Percentiles rank a stretch among this genome's conserved stretches.
Evolutionary conservation across 64 coral and sea anemone species (phyloP).

Genomic region (Acropora yongei): DNA sequence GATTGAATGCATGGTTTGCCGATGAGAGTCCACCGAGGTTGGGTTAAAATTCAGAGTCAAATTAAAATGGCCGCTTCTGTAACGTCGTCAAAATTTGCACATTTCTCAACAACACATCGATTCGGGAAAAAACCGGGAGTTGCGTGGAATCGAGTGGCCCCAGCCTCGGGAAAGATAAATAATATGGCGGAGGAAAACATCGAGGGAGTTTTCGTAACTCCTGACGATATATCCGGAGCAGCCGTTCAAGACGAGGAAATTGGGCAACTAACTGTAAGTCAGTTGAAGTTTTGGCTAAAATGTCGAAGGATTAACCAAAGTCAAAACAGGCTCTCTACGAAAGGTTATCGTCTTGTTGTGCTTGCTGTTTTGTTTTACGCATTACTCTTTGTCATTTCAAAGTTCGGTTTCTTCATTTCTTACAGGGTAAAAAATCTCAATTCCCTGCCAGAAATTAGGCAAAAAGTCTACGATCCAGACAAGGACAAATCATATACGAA

Average conservation of each 20-base stretch:
- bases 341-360: constrained; percentile 33
- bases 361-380: not conserved
- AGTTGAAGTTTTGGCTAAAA: constrained; percentile 79
- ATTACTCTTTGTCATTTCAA: not conserved
- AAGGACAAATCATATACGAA: not conserved
- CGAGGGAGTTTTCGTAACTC: constrained; percentile 32
- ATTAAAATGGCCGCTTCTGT: too few relatives aligned
- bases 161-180: not conserved
- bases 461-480: constrained; percentile 50
- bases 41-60: too few relatives aligned
- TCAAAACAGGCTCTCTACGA: constrained; percentile 52
- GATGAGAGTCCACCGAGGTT: too few relatives aligned
- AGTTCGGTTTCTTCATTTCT: not conserved
- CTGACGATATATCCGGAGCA: constrained; percentile 68
- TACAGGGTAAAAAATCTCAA: not conserved
- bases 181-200: constrained; percentile 53
- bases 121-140: too few relatives aligned
- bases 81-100: too few relatives aligned
- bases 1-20: too few relatives aligned
- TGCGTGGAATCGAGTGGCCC: constrained; percentile 50
- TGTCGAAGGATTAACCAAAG: constrained; percentile 57
- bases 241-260: constrained; percentile 43
- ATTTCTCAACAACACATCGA: too few relatives aligned
- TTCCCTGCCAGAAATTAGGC: constrained; percentile 26
- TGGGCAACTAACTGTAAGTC: constrained; percentile 47